These are phyloP conservation scores for Leptinotarsa juncta DNA, from an alignment of 2,888 invertebrate species.

Conservation along the genomic window DNA sequence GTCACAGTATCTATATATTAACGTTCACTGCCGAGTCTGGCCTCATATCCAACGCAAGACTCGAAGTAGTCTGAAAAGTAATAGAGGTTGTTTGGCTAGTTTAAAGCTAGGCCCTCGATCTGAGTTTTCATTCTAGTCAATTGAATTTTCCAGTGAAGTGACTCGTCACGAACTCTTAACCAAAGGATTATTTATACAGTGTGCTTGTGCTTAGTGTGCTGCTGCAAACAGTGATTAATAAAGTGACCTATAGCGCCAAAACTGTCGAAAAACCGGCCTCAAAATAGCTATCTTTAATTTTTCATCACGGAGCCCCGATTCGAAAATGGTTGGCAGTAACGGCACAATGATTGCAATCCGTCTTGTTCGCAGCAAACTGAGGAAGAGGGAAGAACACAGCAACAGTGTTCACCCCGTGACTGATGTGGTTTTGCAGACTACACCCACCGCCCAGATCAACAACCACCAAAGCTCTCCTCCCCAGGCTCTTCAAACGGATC, in stretches of 20 bases:
- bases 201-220: conserved; percentile 37
- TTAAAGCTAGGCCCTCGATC: conserved; percentile 55
- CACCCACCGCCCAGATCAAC: conserved; percentile 59
- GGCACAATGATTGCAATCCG: conserved; percentile 89
- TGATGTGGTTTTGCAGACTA: conserved; percentile 71
- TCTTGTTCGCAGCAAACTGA: conserved; percentile 91
- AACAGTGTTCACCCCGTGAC: conserved; percentile 73
- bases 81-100: conserved; percentile 32
- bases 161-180: conserved; percentile 34
- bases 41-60: conserved; percentile 50
- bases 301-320: conserved; percentile 49
- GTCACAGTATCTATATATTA: conserved; percentile 49
- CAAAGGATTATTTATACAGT: conserved; percentile 43
- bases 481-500: conserved; percentile 67
- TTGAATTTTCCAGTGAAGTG: conserved; percentile 28
- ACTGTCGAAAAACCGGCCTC: conserved; percentile 51
- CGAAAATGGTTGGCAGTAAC: conserved; percentile 85
- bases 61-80: conserved; percentile 15
- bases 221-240: conserved; percentile 30
- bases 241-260: conserved; percentile 26
- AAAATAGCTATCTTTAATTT: conserved; percentile 65
- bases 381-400: conserved; percentile 85
- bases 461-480: conserved; percentile 54
- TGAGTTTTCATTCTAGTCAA: conserved; percentile 50
- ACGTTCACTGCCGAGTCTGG: conserved; percentile 27